Evolutionary conservation across 2,113 vertebrate species (phyloP), one percentile per base, ranked within the genome.

Genomic region (Aspiorhynchus laticeps): DNA sequence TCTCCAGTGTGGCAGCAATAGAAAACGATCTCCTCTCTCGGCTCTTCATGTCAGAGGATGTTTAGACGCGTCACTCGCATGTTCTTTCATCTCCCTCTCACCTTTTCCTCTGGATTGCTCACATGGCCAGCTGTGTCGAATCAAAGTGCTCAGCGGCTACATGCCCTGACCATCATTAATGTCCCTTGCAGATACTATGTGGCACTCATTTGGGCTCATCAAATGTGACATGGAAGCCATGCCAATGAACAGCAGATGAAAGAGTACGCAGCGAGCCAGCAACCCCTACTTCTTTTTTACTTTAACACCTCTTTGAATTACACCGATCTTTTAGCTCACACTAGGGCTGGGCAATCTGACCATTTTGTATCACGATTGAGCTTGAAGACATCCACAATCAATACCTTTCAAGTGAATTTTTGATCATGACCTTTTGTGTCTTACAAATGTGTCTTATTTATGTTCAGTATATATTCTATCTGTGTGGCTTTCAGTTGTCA

Each of bases 101-200:
- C 65, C 77, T 85, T 63, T 77, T 86, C 61, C 81, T 53, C n/a
- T 33, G 63, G 82, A 88, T 88, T 86, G 87, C 71, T 80, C 31
- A 24, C 53, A 51, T 61, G 48, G 73, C 85, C 89, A 84, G 86
- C 90, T 90, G 78, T 86, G 83, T 78, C 26, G 21, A 90, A 89
- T 88, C 88, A 87, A 89, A 88, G 85, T 51, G 41, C 89, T 87
- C 87, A 75, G 80, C 61, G 56, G 89, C 83, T 67, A 65, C 81
- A 36, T 81, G 28, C 61, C 77, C 83, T 82, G 87, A 89, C 81
- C 88, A 88, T 85, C 88, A 89, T 90, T 85, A 90, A 80, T 83
- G 86, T 81, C 88, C 65, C 79, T 88, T 84, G 87, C 88, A 86
- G 87, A 87, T 86, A 85, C 83, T 83, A 86, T 74, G 81, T 83